Evolutionary conservation across 2,113 vertebrate genomes (phyloP).

Genomic region (Callaeas wilsoni): DNA sequence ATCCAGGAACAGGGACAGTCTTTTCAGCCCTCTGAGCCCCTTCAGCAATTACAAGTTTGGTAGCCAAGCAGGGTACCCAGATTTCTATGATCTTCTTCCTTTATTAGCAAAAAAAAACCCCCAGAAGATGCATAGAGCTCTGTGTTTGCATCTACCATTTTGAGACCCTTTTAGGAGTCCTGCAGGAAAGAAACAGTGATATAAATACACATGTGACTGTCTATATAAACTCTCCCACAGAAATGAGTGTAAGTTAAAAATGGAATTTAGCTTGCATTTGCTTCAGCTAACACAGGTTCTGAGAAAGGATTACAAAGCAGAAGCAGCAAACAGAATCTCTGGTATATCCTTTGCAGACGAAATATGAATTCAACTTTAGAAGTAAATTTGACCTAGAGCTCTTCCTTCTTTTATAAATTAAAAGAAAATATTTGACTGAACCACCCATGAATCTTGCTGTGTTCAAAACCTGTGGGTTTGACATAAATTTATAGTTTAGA

Average conservation of each 20-base stretch:
- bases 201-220: background rate
- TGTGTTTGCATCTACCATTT: background rate
- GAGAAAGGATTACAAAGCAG: conserved; percentile 7
- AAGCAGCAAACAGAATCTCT: conserved; percentile 1
- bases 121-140: background rate
- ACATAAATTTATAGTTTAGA: background rate
- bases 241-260: background rate
- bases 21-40: background rate
- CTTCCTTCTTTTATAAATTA: background rate
- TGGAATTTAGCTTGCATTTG: background rate
- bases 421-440: conserved; percentile 40
- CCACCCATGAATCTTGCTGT: background rate
- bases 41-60: background rate
- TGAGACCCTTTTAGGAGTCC: background rate
- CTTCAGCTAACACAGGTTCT: background rate
- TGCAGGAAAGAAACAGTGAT: background rate
- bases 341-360: background rate
- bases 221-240: background rate
- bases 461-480: background rate
- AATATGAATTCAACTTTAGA: background rate
- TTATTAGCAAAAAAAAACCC: background rate
- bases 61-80: background rate
- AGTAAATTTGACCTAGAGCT: conserved; percentile 20
- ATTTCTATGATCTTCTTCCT: background rate
- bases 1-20: background rate